phyloP scores from a whole-genome alignment of 2,797 vertebrate genomes.

The Manis javanica region DNA sequence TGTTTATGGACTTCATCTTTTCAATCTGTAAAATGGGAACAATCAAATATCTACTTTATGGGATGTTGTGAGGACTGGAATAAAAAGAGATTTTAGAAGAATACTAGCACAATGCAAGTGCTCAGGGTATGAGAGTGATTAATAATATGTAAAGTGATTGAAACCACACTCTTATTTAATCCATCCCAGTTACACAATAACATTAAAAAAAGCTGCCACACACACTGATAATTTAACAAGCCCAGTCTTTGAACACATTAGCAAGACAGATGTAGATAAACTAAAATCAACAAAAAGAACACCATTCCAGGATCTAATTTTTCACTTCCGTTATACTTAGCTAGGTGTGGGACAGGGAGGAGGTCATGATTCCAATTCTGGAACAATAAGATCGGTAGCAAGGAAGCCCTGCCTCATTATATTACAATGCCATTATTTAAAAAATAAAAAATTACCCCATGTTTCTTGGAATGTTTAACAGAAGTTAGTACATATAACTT shows the following conservation, averaged over 20 bases:
- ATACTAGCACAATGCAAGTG: not conserved
- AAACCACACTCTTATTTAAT: not conserved
- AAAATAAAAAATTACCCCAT: not conserved
- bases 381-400: not conserved
- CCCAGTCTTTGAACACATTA: not conserved
- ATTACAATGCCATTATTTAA: not conserved
- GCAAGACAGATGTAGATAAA: not conserved
- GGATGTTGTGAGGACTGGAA: not conserved
- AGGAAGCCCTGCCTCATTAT: not conserved
- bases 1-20: not conserved
- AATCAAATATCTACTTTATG: not conserved
- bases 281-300: slow-evolving; percentile 12
- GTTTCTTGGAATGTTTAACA: not conserved
- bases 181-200: not conserved
- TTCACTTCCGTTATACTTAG: not conserved
- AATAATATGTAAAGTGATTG: not conserved
- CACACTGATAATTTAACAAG: not conserved
- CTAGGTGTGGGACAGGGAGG: not conserved
- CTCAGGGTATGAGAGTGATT: not conserved
- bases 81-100: not conserved
- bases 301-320: not conserved
- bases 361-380: not conserved
- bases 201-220: not conserved
- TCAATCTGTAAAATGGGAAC: not conserved
- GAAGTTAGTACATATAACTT: not conserved